phyloP scores from a whole-genome alignment of 2,888 invertebrate species.

The Pasiphila rectangulata region DNA sequence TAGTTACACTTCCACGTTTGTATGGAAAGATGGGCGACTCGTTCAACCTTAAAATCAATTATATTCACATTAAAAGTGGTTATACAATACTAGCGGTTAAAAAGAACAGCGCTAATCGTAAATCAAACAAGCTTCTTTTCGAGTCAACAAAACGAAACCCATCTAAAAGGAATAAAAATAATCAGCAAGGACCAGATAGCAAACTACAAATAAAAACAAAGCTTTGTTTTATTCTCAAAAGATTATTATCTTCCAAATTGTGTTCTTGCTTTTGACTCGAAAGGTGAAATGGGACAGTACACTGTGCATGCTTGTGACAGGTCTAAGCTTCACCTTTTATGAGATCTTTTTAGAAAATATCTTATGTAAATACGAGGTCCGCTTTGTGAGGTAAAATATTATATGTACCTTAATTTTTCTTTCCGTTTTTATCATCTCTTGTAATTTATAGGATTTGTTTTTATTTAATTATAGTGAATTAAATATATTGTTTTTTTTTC shows the following conservation, averaged over 20 bases:
- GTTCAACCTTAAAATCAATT: too few relatives aligned
- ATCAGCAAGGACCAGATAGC: conserved; percentile 1
- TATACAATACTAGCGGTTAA: too few relatives aligned
- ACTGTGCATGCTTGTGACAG: conserved; percentile 24
- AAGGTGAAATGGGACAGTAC: conserved; percentile 16
- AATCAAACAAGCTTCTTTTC: too few relatives aligned
- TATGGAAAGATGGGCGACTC: too few relatives aligned
- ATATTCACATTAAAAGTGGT: too few relatives aligned
- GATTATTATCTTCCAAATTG: conserved; percentile 21
- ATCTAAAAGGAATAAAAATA: conserved; percentile 8
- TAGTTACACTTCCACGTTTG: too few relatives aligned
- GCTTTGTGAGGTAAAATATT: not conserved
- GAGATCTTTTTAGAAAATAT: conserved; percentile 25
- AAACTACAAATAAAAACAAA: conserved; percentile 12
- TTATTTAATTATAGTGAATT: too few relatives aligned
- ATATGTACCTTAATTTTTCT: too few relatives aligned
- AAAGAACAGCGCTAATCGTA: too few relatives aligned
- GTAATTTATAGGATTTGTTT: too few relatives aligned
- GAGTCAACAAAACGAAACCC: not conserved
- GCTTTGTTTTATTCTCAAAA: conserved; percentile 2
- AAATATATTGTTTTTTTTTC: too few relatives aligned
- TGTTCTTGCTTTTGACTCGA: conserved; percentile 19
- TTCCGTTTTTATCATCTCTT: too few relatives aligned
- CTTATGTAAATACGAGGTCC: conserved; percentile 31
- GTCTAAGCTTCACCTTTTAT: conserved; percentile 18